phyloP scores from a whole-genome alignment of 2,888 invertebrate species.

The Fragum sueziense region DNA sequence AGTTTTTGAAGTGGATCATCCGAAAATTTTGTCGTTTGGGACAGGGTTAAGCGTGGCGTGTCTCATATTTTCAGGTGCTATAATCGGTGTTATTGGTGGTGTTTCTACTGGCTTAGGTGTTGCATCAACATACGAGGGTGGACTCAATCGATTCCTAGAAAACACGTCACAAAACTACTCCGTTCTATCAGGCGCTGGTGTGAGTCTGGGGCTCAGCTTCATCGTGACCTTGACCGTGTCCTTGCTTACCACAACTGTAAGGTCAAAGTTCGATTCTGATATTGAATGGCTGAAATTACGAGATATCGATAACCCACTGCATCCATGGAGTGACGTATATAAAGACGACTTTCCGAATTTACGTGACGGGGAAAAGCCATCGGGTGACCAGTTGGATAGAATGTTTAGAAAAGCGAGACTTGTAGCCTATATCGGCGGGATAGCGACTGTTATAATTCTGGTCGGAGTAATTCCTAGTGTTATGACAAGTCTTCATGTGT shows the following conservation, averaged over 20 bases:
- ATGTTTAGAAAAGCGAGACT: slow-evolving; percentile 65
- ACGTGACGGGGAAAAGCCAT: slow-evolving; percentile 56
- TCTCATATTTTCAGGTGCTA: slow-evolving; percentile 62
- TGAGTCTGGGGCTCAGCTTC: slow-evolving; percentile 64
- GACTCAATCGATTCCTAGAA: slow-evolving; percentile 60
- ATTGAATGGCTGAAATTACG: slow-evolving; percentile 67
- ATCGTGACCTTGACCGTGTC: slow-evolving; percentile 70
- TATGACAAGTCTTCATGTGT: slow-evolving; percentile 65
- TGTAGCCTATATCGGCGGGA: slow-evolving; percentile 65
- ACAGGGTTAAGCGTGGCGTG: too few relatives aligned
- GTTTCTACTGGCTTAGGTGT: slow-evolving; percentile 57
- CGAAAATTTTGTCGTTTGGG: too few relatives aligned
- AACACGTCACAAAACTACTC: slow-evolving; percentile 68
- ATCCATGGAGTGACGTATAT: slow-evolving; percentile 66
- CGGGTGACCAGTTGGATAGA: slow-evolving; percentile 59
- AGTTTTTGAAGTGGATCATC: too few relatives aligned
- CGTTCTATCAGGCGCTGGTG: slow-evolving; percentile 68
- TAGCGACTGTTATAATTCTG: slow-evolving; percentile 57
- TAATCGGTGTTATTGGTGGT: slow-evolving; percentile 64
- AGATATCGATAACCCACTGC: slow-evolving; percentile 71
- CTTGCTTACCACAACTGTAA: slow-evolving; percentile 66
- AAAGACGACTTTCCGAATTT: slow-evolving; percentile 65
- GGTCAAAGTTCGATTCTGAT: slow-evolving; percentile 42
- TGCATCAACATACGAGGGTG: slow-evolving; percentile 67
- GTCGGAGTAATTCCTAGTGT: slow-evolving; percentile 65